Evolutionary conservation across 2,797 vertebrate species (phyloP).

Genomic region (Silurus lanzhouensis): DNA sequence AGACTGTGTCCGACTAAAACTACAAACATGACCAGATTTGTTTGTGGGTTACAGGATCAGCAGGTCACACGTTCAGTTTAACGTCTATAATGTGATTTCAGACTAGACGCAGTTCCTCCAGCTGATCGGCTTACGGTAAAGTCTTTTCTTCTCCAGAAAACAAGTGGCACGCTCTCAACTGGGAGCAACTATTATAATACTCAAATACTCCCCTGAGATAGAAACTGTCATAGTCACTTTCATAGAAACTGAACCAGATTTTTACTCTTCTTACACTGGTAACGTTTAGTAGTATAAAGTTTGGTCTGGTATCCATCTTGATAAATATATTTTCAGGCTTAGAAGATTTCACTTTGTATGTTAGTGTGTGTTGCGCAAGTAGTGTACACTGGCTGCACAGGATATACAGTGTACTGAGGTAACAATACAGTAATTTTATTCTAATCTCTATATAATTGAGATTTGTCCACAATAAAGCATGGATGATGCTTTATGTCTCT

Average conservation of each 20-base stretch:
- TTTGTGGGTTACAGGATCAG: neutral
- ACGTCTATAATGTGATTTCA: neutral
- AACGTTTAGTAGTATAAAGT: neutral
- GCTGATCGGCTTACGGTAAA: neutral
- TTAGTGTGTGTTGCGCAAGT: neutral
- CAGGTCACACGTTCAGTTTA: neutral
- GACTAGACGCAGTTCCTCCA: neutral
- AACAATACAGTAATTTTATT: neutral
- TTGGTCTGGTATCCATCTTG: neutral
- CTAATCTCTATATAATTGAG: neutral
- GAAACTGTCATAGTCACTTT: too few species aligned
- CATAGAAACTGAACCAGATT: neutral
- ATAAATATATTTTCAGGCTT: neutral
- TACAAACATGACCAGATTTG: neutral
- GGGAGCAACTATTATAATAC: neutral
- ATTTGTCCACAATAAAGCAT: neutral
- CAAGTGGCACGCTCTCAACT: neutral
- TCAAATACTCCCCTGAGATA: neutral
- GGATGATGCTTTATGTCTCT: neutral
- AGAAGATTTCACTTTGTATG: neutral
- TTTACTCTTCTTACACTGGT: neutral
- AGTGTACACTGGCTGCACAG: neutral
- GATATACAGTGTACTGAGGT: neutral
- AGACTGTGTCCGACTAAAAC: conserved; percentile 14
- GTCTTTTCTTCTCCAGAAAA: neutral